Evolutionary conservation across 2,888 invertebrate species (phyloP), one percentile per base, ranked within the genome.

Genomic region (Gortyna flavago): DNA sequence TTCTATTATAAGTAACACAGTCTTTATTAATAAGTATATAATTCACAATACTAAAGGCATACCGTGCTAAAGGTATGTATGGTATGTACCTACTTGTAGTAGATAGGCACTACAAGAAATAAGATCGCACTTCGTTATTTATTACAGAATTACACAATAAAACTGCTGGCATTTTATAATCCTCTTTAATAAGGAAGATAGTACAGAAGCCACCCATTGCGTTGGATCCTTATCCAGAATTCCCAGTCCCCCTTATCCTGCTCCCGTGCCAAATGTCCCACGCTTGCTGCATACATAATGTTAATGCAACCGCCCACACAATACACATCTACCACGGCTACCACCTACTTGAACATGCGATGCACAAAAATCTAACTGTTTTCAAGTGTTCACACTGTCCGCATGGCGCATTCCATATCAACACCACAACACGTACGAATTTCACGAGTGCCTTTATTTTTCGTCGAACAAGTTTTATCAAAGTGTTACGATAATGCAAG

Each of bases 181-280:
- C n/a, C 59, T 62, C 35, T 59, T 59, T 38, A 62, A 35, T 68
- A 62, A 59, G 67, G 38, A 75, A 80, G 71, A 57, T 44, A 51
- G 25, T 67, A n/a, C 11, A 74, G 68, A 84, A 85, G 90, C 95
- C 96, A 95, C 95, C 95, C 95, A 95, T 90, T 91, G 92, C 87
- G 95, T 90, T 92, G 92, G 88, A 90, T 89, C 89, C 90, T 93
- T 95, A 94, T 94, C 93, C 95, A 92, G 80, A 90, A 90, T 92
- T 93, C 93, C 92, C 90, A 91, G 90, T 91, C 90, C 92, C 92
- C 87, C 92, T 93, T 93, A 93, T 94, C 91, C 91, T 90, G 89
- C 89, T 90, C 92, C 93, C 91, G 93, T 94, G 94, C 93, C 95
- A 95, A 95, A 93, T 91, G 93, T 90, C 90, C 88, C 89, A 90